Conservation (phyloP, 2,888 invertebrate genomes). For the Digitonthophagus gazella region DNA sequence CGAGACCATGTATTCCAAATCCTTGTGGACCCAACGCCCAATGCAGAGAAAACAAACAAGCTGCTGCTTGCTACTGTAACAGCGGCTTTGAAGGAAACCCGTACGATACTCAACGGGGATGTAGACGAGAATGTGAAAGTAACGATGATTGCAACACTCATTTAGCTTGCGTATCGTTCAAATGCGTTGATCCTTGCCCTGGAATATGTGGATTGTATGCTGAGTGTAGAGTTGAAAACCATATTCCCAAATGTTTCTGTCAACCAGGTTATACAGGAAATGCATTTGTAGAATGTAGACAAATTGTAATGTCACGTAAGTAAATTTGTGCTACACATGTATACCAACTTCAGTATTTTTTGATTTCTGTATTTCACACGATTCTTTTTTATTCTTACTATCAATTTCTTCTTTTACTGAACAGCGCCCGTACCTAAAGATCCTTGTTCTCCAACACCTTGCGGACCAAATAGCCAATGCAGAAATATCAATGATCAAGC, state of each 20-base stretch:
- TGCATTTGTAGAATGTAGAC: constrained; percentile 75
- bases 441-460: constrained; percentile 81
- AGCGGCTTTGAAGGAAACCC: constrained; percentile 80
- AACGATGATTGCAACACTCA: constrained; percentile 73
- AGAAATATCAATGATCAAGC: constrained; percentile 74
- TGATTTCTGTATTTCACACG: not conserved
- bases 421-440: constrained; percentile 55
- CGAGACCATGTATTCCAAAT: constrained; percentile 78
- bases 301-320: constrained; percentile 49
- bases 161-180: constrained; percentile 75
- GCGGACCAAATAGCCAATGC: constrained; percentile 86
- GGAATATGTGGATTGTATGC: constrained; percentile 81
- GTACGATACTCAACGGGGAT: constrained; percentile 66
- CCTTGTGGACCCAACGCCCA: constrained; percentile 85
- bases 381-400: constrained; percentile 17
- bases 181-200: constrained; percentile 82
- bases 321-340: not conserved
- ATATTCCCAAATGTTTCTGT: constrained; percentile 76
- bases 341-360: constrained; percentile 5
- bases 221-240: constrained; percentile 74
- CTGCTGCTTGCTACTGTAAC: constrained; percentile 81
- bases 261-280: constrained; percentile 75
- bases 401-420: constrained; percentile 37
- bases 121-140: constrained; percentile 74
- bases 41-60: constrained; percentile 77